phyloP scores from a whole-genome alignment of 1,140 invertebrate species.

The Drosophila oshimai region DNA sequence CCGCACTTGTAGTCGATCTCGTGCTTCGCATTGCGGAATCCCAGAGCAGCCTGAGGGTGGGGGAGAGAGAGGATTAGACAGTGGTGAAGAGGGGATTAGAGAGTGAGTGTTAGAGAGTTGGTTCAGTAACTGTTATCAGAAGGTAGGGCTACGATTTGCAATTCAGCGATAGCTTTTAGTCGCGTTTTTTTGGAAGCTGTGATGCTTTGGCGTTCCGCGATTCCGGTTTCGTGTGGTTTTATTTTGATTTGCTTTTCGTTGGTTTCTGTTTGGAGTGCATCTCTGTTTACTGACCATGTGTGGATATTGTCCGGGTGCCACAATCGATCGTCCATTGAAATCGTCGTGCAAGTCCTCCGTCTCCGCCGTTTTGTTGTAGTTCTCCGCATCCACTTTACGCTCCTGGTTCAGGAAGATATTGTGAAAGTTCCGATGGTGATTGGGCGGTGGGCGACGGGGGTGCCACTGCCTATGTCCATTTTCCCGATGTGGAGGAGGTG shows the following conservation, averaged over 20 bases:
- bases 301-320: conserved; percentile 62
- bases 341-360: conserved; percentile 51
- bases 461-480: background rate
- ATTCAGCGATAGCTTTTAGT: conserved; percentile 1
- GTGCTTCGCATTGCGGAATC: conserved; percentile 34
- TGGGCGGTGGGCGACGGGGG: conserved; percentile 18
- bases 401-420: conserved; percentile 43
- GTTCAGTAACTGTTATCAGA: conserved; percentile 25
- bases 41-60: conserved; percentile 45
- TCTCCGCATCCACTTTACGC: conserved; percentile 15
- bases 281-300: conserved; percentile 51
- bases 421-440: conserved; percentile 36
- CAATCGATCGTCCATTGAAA: conserved; percentile 61
- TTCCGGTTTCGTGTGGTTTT: conserved; percentile 47
- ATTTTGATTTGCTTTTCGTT: conserved; percentile 1
- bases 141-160: conserved; percentile 8
- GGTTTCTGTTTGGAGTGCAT: background rate
- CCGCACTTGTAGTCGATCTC: conserved; percentile 69
- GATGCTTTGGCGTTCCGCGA: conserved; percentile 19
- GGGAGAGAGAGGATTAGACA: background rate
- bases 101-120: background rate
- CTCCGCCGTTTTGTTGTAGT: conserved; percentile 40
- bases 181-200: conserved; percentile 6
- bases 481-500: background rate
- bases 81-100: too few species aligned